These are phyloP conservation scores for Limnothrissa miodon DNA, from an alignment of 2,113 vertebrate genomes.

Conservation along the genomic window DNA sequence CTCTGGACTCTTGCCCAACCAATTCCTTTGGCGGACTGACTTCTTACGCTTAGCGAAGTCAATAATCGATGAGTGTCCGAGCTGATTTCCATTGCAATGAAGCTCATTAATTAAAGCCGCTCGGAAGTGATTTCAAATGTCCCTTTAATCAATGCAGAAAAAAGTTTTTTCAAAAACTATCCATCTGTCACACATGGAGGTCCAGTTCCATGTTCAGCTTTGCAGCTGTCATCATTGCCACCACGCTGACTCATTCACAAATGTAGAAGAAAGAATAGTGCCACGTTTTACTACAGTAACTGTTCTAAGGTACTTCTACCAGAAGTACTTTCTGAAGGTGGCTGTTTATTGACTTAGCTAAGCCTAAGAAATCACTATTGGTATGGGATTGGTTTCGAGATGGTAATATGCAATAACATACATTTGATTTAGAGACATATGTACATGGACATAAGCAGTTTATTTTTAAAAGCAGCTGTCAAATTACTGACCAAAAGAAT, in stretches of 20 bases:
- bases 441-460: too few species aligned
- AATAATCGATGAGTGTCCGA: slow-evolving; percentile 53
- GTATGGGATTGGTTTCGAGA: neutral
- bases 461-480: too few species aligned
- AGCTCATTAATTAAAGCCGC: slow-evolving; percentile 56
- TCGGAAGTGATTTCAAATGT: slow-evolving; percentile 52
- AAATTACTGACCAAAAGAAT: too few species aligned
- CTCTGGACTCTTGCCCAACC: slow-evolving; percentile 53
- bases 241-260: neutral
- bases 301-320: neutral
- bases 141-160: neutral
- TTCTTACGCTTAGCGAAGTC: slow-evolving; percentile 55
- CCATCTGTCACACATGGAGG: slow-evolving; percentile 49
- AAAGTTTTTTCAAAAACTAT: slow-evolving; percentile 35
- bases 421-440: too few species aligned
- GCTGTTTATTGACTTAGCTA: too few species aligned
- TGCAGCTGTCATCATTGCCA: neutral
- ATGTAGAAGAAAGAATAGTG: neutral
- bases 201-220: slow-evolving; percentile 21
- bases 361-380: neutral
- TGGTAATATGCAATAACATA: neutral
- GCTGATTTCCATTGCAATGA: slow-evolving; percentile 58
- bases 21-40: slow-evolving; percentile 49
- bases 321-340: neutral
- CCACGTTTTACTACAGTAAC: neutral